Conservation (phyloP, 2,113 vertebrate species). For the Tinamus guttatus region DNA sequence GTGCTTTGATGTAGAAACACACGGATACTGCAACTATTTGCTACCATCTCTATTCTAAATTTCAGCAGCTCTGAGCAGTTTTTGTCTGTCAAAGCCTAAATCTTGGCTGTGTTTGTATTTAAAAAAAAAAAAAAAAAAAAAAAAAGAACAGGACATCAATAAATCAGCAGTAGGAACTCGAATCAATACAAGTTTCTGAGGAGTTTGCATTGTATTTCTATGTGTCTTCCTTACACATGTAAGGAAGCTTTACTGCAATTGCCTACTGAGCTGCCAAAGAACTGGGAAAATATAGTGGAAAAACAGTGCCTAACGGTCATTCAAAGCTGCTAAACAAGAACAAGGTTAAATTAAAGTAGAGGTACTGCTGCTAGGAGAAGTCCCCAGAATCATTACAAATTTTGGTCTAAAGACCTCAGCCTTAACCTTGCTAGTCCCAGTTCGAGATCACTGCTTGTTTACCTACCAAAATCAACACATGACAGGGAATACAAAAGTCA, state of each 20-base stretch:
- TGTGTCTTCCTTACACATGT: too few species aligned
- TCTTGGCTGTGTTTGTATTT: background rate
- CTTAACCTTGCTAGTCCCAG: background rate
- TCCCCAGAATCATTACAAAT: background rate
- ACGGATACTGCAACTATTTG: background rate
- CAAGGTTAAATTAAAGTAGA: background rate
- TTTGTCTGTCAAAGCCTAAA: background rate
- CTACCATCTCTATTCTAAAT: background rate
- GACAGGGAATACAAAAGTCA: background rate
- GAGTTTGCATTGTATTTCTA: background rate
- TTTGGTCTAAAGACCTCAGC: background rate
- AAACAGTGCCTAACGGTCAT: background rate
- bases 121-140: background rate
- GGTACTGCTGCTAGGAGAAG: background rate
- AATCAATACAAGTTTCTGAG: background rate
- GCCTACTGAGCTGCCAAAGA: background rate
- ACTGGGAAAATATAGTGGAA: background rate
- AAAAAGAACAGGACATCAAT: background rate
- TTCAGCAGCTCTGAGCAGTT: background rate
- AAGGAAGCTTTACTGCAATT: background rate
- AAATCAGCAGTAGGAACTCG: background rate
- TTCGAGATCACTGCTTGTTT: background rate
- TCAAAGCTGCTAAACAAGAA: background rate
- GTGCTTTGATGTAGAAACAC: background rate
- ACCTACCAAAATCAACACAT: background rate